Base-by-base conservation (phyloP, 2,888 invertebrate species). In the Oxytorus armatus region DNA sequence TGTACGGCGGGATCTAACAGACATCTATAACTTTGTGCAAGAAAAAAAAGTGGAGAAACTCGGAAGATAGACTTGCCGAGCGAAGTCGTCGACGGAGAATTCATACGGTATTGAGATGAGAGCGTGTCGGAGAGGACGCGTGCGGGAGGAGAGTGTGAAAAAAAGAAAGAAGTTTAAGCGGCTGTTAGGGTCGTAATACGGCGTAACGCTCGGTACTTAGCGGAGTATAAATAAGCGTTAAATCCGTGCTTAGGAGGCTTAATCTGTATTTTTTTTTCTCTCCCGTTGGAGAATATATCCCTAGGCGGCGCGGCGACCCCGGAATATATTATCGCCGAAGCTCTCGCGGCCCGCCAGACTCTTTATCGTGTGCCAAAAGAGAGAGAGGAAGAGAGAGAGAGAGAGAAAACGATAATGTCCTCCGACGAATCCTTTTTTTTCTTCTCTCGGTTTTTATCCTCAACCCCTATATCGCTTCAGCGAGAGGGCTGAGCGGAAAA, bases 211-310 rank as follows among this genome's bases (percentile, higher is more conserved):
- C 83, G 87, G 87, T 88, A 90, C 91, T 92, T 91, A 92, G 91
- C 89, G 86, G 88, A 88, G 88, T 90, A 91, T 92, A 92, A 91
- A 92, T 92, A 91, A 91, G 90, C 91, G 89, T 90, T 91, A 92
- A 91, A 92, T 91, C 92, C 91, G 89, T 90, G 91, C 91, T 91
- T 89, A 89, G 91, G 86, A 86, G 88, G 84, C 89, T 91, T 91
- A 91, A 91, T 91, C 90, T 90, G 88, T 91, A 91, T 89, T 90
- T 91, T 90, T 86, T 55, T 29, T 80, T 29, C 29, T 29, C 29
- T 29, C 29, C 10, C 55, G 51, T 42, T 42, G n/a, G n/a, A n/a
- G 70, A 57, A 78, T 68, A 77, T 78, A 82, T 80, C 74, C 74
- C 70, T 68, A 47, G 39, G 76, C 53, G 42, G 16, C 42, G 53